These are phyloP conservation scores for Petrocephalus microphthalmus DNA, from an alignment of 2,113 vertebrate genomes.

Conservation along the genomic window DNA sequence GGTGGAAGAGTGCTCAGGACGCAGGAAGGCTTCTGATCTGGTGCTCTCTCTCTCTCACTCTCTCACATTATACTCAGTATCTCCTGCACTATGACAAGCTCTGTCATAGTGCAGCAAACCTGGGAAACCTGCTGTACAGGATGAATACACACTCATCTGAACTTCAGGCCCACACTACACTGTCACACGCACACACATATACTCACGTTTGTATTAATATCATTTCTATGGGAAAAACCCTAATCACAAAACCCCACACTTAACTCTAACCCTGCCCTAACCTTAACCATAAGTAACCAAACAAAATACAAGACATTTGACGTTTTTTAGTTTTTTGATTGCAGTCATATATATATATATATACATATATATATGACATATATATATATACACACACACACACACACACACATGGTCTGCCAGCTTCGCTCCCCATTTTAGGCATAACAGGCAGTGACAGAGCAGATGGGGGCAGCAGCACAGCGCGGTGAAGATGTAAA, in stretches of 20 bases:
- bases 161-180: not conserved
- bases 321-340: not conserved
- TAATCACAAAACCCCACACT: too few species aligned
- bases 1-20: conserved; percentile 34
- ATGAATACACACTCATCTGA: not conserved
- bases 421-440: conserved; percentile 45
- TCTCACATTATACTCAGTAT: too few species aligned
- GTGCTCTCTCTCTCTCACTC: not conserved
- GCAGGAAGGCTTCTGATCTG: conserved; percentile 5
- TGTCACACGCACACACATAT: not conserved
- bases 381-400: not conserved
- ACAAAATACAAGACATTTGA: too few species aligned
- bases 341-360: not conserved
- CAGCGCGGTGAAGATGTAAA: not conserved
- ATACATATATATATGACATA: not conserved
- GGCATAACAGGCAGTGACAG: conserved; percentile 29
- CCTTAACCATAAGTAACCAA: too few species aligned
- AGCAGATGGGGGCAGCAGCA: not conserved
- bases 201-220: too few species aligned
- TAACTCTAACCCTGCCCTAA: too few species aligned
- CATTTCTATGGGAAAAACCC: too few species aligned
- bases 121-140: not conserved
- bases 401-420: conserved; percentile 7
- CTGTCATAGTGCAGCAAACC: too few species aligned
- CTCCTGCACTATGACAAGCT: too few species aligned